Base-by-base conservation (phyloP, 2,797 vertebrate genomes). In the Phaenicophaeus curvirostris region DNA sequence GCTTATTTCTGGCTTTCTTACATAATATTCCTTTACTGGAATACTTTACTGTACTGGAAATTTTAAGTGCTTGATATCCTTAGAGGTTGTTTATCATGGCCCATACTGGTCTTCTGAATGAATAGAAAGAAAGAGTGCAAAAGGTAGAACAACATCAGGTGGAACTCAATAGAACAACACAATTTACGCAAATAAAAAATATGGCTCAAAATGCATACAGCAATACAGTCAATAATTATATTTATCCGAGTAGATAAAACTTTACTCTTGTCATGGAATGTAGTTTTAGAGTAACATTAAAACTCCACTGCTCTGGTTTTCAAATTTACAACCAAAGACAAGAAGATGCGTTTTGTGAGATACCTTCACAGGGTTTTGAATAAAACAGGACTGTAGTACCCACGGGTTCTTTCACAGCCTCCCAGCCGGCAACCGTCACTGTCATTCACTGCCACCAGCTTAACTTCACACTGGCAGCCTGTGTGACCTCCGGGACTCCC, bases 21-120 rank as follows among this genome's bases (percentile, higher is more conserved):
- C 13, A 15, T 44, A 90, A 74, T 69, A 48, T 18, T 79, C 48
- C 46, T 51, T 73, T 85, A 71, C 57, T 33, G 82, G 72, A 83
- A 73, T 57, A 67, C 54, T 63, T 61, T 80, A 93, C 69, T 85
- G 62, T 46, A 74, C 89, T 87, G 95, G 94, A 97, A 96, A 94
- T 85, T 72, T 8, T 58, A 58, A 39, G 51, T 72, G 57, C 44
- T 89, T 91, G 74, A 85, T 87, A 88, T 63, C 81, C 72, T 68
- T 65, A 89, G 63, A 39, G 50, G 33, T 54, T 77, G 84, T 82
- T 71, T 78, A 77, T 79, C 41, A 58, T 12, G 76, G 90, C 61
- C 69, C 81, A 33, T 8, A 24, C 63, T 80, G 87, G 62, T 17
- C 58, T 68, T 72, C 87, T 83, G 87, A 88, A 68, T 19, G 25